Conservation (phyloP, 2,888 invertebrate genomes). For the Pseudeuparius sepicola region DNA sequence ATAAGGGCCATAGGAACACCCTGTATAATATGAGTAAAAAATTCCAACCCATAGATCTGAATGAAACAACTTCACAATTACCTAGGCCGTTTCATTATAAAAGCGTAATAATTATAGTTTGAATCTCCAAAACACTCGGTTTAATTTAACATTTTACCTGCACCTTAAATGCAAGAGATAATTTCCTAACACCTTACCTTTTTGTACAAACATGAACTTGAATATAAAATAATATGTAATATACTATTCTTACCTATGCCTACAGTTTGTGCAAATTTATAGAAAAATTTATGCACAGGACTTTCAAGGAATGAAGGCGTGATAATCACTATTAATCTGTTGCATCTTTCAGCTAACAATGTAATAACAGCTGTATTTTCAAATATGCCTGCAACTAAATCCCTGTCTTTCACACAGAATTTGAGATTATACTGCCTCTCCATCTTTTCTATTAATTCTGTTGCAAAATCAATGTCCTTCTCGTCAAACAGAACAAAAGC, state of each 20-base stretch:
- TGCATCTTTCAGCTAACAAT: slow-evolving; percentile 67
- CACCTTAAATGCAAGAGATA: too few relatives aligned
- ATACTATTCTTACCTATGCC: slow-evolving; percentile 71
- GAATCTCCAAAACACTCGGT: too few relatives aligned
- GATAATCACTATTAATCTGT: slow-evolving; percentile 66
- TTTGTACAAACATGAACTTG: too few relatives aligned
- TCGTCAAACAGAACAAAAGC: slow-evolving; percentile 70
- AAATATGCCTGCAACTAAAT: slow-evolving; percentile 60
- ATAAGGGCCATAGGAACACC: too few relatives aligned
- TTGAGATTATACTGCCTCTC: slow-evolving; percentile 52
- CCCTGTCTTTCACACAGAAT: slow-evolving; percentile 64
- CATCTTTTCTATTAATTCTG: slow-evolving; percentile 51
- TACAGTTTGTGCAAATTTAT: slow-evolving; percentile 69
- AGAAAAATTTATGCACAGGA: slow-evolving; percentile 65
- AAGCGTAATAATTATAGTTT: too few relatives aligned
- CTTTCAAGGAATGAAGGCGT: slow-evolving; percentile 74
- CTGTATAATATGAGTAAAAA: too few relatives aligned
- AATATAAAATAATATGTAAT: too few relatives aligned
- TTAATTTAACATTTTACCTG: too few relatives aligned
- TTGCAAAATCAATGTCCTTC: slow-evolving; percentile 61
- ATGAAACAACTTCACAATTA: too few relatives aligned
- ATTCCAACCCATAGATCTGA: too few relatives aligned
- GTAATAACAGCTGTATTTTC: slow-evolving; percentile 62
- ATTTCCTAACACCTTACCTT: too few relatives aligned
- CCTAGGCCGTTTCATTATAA: too few relatives aligned